Conservation (phyloP, 2,888 invertebrate species). For the Amaurobius ferox region DNA sequence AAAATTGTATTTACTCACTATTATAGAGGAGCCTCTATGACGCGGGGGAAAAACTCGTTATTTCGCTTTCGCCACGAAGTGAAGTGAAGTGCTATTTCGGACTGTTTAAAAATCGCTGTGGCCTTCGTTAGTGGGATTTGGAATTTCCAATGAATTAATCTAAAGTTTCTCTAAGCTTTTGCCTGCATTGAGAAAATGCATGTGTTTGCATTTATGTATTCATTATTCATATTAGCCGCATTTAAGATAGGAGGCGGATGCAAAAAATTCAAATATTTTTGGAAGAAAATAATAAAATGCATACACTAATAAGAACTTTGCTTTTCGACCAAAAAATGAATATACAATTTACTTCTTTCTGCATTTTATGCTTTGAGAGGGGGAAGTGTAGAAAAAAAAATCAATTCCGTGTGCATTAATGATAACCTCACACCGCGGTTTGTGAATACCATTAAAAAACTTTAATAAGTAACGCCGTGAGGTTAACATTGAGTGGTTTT, state of each 20-base stretch:
- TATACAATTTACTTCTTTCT: neutral
- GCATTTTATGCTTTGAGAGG: neutral
- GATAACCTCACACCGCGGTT: neutral
- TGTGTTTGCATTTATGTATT: conserved; percentile 40
- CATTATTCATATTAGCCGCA: conserved; percentile 62
- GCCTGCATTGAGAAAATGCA: neutral
- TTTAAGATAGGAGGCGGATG: conserved; percentile 24
- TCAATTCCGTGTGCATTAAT: neutral
- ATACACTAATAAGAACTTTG: conserved; percentile 12
- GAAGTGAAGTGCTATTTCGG: neutral
- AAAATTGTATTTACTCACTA: conserved; percentile 55
- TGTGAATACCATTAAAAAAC: conserved; percentile 16
- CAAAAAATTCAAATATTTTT: neutral
- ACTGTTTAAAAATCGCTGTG: conserved; percentile 13
- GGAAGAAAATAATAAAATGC: neutral
- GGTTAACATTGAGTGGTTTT: neutral
- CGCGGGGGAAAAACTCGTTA: neutral
- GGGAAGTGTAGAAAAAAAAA: neutral
- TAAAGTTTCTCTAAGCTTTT: neutral
- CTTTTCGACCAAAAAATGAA: conserved; percentile 14
- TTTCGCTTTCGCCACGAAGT: neutral
- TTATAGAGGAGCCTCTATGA: conserved; percentile 21
- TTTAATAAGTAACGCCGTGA: neutral
- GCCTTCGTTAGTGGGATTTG: conserved; percentile 37
- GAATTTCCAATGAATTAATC: conserved; percentile 66